phyloP scores from a whole-genome alignment of 2,888 invertebrate genomes.

The Villa cingulata region DNA sequence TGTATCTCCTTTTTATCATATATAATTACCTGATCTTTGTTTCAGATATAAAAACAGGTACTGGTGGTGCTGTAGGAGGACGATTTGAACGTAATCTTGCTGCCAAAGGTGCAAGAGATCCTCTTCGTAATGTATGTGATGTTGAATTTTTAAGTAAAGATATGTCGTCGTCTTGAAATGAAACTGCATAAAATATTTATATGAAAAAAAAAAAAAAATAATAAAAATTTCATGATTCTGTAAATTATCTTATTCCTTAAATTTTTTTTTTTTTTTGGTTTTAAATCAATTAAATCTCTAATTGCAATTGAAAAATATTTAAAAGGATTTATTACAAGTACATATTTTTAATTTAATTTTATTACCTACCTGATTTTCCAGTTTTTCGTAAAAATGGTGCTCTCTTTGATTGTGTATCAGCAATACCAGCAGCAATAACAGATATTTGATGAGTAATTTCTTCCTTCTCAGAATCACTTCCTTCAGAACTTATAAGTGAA shows the following conservation, averaged over 20 bases:
- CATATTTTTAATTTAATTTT: not conserved
- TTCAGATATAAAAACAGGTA: slow-evolving; percentile 26
- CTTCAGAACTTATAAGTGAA: slow-evolving; percentile 50
- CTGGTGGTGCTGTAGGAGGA: slow-evolving; percentile 34
- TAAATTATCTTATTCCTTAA: too few relatives aligned
- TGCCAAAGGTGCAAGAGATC: slow-evolving; percentile 32
- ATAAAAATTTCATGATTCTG: too few relatives aligned
- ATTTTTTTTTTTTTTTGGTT: not conserved
- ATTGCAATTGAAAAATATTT: too few relatives aligned
- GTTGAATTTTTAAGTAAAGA: slow-evolving; percentile 10
- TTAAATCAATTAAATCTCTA: not conserved
- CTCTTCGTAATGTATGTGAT: slow-evolving; percentile 30
- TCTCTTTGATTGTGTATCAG: slow-evolving; percentile 22
- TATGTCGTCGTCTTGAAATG: slow-evolving; percentile 35
- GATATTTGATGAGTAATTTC: slow-evolving; percentile 18
- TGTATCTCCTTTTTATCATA: too few relatives aligned
- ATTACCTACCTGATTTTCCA: slow-evolving; percentile 32
- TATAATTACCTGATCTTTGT: slow-evolving; percentile 14
- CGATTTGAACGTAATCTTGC: slow-evolving; percentile 31
- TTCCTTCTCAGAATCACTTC: slow-evolving; percentile 47
- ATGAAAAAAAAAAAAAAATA: too few relatives aligned
- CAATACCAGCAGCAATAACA: slow-evolving; percentile 8
- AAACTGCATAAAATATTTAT: slow-evolving; percentile 23
- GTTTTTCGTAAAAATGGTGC: slow-evolving; percentile 31
- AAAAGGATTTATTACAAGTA: too few relatives aligned